Conservation (phyloP, 2,888 invertebrate genomes). For the Drosophila nr. medialis region DNA sequence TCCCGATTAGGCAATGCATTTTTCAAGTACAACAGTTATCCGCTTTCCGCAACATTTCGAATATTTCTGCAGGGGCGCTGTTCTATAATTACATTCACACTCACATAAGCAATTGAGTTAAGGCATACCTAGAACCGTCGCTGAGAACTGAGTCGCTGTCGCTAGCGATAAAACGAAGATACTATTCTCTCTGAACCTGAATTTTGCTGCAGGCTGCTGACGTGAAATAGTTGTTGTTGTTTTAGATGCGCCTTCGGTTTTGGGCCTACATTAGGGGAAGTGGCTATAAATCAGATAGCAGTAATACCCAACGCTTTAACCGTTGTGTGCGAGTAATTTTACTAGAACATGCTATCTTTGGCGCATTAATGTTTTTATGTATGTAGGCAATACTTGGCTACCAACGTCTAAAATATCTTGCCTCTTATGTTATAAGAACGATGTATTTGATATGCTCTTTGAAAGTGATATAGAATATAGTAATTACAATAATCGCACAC, state of each 20-base stretch:
- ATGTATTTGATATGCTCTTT: not conserved
- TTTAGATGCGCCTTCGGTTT: slow-evolving; percentile 40
- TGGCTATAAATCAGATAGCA: not conserved
- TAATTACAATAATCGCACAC: not conserved
- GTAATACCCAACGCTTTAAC: slow-evolving; percentile 16
- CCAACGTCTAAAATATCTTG: not conserved
- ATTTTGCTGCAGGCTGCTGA: slow-evolving; percentile 22
- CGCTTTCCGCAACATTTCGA: not conserved
- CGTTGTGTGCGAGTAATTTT: slow-evolving; percentile 2
- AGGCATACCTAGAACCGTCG: slow-evolving; percentile 12
- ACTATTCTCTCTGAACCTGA: slow-evolving; percentile 33
- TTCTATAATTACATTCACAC: slow-evolving; percentile 3
- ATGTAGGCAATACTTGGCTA: not conserved
- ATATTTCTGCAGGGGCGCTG: slow-evolving; percentile 8
- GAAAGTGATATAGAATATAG: not conserved
- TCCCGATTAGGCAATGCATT: not conserved
- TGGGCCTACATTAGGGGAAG: slow-evolving; percentile 46
- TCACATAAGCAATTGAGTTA: slow-evolving; percentile 24
- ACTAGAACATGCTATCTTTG: not conserved
- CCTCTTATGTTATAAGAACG: not conserved
- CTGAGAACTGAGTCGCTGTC: not conserved
- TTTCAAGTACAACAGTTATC: not conserved
- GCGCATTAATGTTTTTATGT: not conserved
- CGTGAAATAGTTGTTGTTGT: slow-evolving; percentile 28
- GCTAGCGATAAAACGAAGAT: slow-evolving; percentile 20